Base-by-base conservation (phyloP, 2,797 vertebrate species). In the Sebastiscus tertius region DNA sequence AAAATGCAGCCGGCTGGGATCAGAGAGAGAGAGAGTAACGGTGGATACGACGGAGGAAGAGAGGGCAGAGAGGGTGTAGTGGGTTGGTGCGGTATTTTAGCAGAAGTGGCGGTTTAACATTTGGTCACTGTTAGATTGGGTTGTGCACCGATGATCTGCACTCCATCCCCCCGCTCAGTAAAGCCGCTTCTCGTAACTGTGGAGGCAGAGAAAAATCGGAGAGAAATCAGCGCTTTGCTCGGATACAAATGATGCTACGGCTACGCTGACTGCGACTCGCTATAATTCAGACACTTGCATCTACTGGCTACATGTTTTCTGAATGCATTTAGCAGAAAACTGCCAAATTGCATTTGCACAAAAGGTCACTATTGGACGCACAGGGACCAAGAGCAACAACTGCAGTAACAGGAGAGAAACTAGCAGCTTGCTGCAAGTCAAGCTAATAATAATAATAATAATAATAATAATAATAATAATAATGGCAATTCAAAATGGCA, bases 131-230 rank as follows among this genome's bases (percentile, higher is more conserved):
- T 89, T 36, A 80, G 86, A 75, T 87, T 66, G 61, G 91, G 81
- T 22, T 22, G 62, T 74, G 86, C 90, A 66, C 81, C 79, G 81
- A 84, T 58, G 65, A 83, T 81, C 65, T 72, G 77, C 71, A 77
- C 74, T 72, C 87, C 76, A 8, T 72, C 55, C 2, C 86, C 72
- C 11, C 81, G 83, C 62, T 97, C 96, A 98, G 95, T 97, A 98
- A 80, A 98, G 97, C 86, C 97, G 96, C 94, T 98, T 98, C 95
- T 98, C 97, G 71, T 96, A 98, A 93, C 97, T 98, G 93, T 67
- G 56, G 83, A 88, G 34, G 73, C 13, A 81, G 49, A 82, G 16
- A 75, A 12, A 75, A 6, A 54, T 1, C 0, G 3, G 18, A 59
- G 6, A 24, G 7, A 74, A 69, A 54, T 80, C 27, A 85, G 31